Conservation (phyloP, 2,888 invertebrate genomes). For the Boloria selene region DNA sequence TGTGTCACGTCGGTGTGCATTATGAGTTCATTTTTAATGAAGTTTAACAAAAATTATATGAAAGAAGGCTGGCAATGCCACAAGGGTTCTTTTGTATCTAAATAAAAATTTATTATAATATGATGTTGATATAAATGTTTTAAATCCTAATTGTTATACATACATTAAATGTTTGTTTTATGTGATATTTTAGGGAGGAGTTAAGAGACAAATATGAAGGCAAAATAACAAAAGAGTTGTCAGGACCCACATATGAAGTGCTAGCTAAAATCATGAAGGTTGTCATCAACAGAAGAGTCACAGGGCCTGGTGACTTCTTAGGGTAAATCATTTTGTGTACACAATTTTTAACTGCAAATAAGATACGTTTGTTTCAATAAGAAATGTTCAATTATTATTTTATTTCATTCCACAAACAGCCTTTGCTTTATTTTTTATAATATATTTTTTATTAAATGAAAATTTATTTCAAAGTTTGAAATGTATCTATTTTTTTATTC, state of each 20-base stretch:
- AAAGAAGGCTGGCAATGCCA: too few relatives aligned
- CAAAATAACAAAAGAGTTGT: constrained; percentile 93
- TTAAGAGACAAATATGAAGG: constrained; percentile 96
- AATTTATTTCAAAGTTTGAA: too few relatives aligned
- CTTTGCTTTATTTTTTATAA: too few relatives aligned
- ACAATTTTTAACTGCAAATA: not conserved
- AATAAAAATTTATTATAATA: not conserved
- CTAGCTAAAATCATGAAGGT: constrained; percentile 98
- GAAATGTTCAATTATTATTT: constrained; percentile 31
- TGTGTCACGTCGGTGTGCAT: too few relatives aligned
- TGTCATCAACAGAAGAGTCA: constrained; percentile 95
- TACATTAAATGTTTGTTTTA: too few relatives aligned
- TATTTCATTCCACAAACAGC: too few relatives aligned
- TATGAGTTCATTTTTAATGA: too few relatives aligned
- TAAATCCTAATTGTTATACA: not conserved
- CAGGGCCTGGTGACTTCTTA: constrained; percentile 95
- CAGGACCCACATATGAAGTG: constrained; percentile 97
- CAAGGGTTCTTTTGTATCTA: too few relatives aligned
- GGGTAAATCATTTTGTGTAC: constrained; percentile 83
- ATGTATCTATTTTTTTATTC: too few relatives aligned
- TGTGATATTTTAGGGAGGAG: constrained; percentile 86
- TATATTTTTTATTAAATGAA: too few relatives aligned
- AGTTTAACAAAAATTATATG: too few relatives aligned
- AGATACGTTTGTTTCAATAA: constrained; percentile 2
- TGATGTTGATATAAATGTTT: not conserved